These are phyloP conservation scores for Heliangelus exortis DNA, from an alignment of 2,797 vertebrate species.

Conservation along the genomic window DNA sequence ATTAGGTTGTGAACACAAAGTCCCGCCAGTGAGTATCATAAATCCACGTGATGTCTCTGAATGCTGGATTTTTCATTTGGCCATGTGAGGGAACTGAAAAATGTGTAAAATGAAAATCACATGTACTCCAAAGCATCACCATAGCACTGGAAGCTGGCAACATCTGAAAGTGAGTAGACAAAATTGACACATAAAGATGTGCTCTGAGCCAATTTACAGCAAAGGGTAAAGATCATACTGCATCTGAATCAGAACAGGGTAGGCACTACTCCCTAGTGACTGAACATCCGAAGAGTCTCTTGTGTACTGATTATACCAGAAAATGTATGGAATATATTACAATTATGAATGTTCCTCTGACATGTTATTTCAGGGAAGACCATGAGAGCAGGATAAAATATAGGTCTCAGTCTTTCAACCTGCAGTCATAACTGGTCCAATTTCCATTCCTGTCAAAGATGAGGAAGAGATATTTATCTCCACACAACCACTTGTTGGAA, in stretches of 20 bases:
- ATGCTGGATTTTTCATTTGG: constrained; percentile 10
- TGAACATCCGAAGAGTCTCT: neutral
- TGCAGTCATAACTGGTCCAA: neutral
- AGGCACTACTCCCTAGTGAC: constrained; percentile 33
- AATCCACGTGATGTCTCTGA: neutral
- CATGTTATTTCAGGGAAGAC: constrained; percentile 11
- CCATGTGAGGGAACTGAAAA: constrained; percentile 17
- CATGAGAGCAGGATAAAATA: neutral
- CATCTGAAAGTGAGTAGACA: constrained; percentile 55
- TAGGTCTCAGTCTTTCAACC: neutral
- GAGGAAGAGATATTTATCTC: neutral
- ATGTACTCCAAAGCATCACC: constrained; percentile 8
- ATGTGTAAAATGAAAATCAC: constrained; percentile 64
- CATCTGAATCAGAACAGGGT: constrained; percentile 12
- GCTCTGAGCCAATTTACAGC: constrained; percentile 50
- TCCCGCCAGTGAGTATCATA: neutral
- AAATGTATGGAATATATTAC: constrained; percentile 51
- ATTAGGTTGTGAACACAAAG: constrained; percentile 8
- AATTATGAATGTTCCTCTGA: neutral
- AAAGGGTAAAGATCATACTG: constrained; percentile 52
- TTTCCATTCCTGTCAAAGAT: neutral
- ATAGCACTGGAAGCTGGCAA: constrained; percentile 24
- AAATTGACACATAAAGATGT: constrained; percentile 65
- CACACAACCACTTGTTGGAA: neutral
- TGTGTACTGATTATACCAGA: neutral